Conservation (phyloP, 2,888 invertebrate genomes). For the Penaeus monodon region DNA sequence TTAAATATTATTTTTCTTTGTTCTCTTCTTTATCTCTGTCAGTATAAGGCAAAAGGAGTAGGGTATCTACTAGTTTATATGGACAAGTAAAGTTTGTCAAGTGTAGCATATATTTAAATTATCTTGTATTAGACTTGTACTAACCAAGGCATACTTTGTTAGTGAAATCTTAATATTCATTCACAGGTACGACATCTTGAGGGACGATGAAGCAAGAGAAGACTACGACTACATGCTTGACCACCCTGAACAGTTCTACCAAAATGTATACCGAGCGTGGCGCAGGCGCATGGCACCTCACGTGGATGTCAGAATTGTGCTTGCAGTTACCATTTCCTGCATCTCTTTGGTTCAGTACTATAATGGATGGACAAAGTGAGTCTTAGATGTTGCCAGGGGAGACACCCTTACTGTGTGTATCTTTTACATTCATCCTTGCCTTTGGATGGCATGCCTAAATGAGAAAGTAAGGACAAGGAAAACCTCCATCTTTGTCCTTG, state of each 20-base stretch:
- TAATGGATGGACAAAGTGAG: conserved; percentile 81
- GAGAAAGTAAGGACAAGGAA: no score
- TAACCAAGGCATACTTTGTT: not conserved
- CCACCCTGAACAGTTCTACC: conserved; percentile 91
- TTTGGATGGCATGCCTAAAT: not conserved
- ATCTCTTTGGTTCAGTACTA: conserved; percentile 89
- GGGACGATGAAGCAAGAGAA: conserved; percentile 88
- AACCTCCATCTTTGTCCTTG: conserved; percentile 22
- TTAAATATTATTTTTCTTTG: no score
- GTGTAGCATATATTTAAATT: no score
- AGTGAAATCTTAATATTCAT: conserved; percentile 25
- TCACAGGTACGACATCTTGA: conserved; percentile 80
- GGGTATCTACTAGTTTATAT: no score
- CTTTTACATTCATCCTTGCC: not conserved
- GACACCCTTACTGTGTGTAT: not conserved
- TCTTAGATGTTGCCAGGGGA: not conserved
- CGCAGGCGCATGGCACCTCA: conserved; percentile 87
- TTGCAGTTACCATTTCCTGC: conserved; percentile 85
- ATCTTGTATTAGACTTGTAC: not conserved
- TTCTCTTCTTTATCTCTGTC: no score
- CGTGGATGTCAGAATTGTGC: conserved; percentile 89
- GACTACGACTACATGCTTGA: conserved; percentile 97
- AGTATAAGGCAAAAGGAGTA: no score
- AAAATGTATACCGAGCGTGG: conserved; percentile 92
- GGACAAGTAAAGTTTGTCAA: no score